Evolutionary conservation across 2,113 vertebrate genomes (phyloP), one percentile per base, ranked within the genome.

Genomic region (Nycticryphes semicollaris): DNA sequence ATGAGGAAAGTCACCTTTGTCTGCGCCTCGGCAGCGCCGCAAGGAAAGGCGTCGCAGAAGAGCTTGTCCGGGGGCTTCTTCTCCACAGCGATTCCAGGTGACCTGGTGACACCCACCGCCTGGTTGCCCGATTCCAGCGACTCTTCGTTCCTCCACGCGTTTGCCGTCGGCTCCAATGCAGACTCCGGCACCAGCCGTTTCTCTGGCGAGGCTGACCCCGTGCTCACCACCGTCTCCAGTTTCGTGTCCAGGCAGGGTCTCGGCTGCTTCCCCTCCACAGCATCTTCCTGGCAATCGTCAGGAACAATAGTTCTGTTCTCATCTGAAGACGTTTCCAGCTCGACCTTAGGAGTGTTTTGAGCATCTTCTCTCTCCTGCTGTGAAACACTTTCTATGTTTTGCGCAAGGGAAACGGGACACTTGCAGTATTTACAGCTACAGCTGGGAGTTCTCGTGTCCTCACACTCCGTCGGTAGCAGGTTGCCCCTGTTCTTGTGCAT

Each of bases 1-100:
- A 99, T 99, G 88, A 99, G 98, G 96, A 99, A 99, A 54, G 98
- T 99, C 95, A 99, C 99, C 96, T 99, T 99, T 33, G 98, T 97
- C 53, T 98, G 98, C 14, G 97, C 97, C 85, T 98, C 98, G 1
- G 97, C 96, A 22, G 96, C 39, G 1, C 96, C 70, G 93, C 98
- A 97, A 45, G 98, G 96, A 64, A 98, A 97, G 1, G 84, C 13
- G 22, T 95, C 85, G 9, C 98, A 87, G 50, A 94, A 66, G 78
- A 80, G 98, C 98, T 99, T 99, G 93, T 99, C 99, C 0, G 99
- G 99, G 0, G 99, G 99, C 92, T 99, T 99, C 96, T 99, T 99
- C 83, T 99, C 99, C 60, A 99, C 93, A 11, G 96, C 93, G 1
- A 98, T 95, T 5, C 98, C 98, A 2, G 97, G 93, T 3, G 98